Percentiles rank a stretch among this genome's conserved stretches.
Conservation (phyloP, 2,797 vertebrate species). For the Phoebastria nigripes region DNA sequence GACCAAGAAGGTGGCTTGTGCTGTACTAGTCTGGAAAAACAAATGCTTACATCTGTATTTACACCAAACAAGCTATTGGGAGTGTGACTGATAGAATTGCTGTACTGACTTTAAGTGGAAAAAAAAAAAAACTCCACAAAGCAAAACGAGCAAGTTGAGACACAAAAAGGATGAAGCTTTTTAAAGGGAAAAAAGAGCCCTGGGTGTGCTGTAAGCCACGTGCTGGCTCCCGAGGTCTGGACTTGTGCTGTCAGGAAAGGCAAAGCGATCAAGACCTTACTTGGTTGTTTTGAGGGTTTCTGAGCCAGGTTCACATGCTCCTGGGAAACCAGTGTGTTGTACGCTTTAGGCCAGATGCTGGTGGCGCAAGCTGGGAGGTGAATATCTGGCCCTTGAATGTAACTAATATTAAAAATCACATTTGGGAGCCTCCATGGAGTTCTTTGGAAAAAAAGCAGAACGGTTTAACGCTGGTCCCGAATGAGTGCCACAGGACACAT, state of each 20-base stretch:
- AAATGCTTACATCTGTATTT: background rate
- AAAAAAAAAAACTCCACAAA: background rate
- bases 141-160: background rate
- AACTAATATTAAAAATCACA: background rate
- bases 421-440: background rate
- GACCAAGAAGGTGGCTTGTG: background rate
- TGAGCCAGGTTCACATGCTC: background rate
- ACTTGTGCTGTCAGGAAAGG: background rate
- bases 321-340: background rate
- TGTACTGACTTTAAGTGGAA: background rate
- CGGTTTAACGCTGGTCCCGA: background rate
- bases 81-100: background rate
- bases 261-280: background rate
- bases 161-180: background rate
- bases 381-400: background rate
- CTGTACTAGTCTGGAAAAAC: background rate
- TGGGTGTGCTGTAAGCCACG: background rate
- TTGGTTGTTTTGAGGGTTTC: background rate
- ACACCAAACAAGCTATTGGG: background rate
- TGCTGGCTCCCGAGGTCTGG: background rate
- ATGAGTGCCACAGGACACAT: background rate
- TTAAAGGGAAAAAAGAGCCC: background rate
- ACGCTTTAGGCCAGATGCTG: background rate
- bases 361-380: background rate
- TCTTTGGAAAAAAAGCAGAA: background rate